Base-by-base conservation (phyloP, 2,888 invertebrate species). In the Drosophila suboccidentalis region DNA sequence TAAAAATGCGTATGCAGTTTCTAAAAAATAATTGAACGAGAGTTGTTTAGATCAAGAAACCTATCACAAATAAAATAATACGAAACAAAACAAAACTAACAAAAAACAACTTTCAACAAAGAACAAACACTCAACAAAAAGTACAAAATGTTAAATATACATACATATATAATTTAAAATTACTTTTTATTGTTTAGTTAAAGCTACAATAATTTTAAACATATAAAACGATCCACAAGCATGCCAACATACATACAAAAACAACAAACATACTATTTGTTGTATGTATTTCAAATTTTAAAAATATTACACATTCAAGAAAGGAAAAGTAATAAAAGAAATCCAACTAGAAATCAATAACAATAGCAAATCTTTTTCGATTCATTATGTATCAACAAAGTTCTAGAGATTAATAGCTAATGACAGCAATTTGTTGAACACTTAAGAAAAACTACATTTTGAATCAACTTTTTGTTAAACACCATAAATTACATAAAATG, bases 81-180 rank as follows among this genome's bases (percentile, higher is more conserved):
- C 29, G 15, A 68, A 57, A 66, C 26, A 68, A 55, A 58, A 74
- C 50, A 71, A 10, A 63, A 53, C 62, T 54, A 73, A n/a, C 55
- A 67, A 61, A 55, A 73, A 73, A 81, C 29, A 29, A 70, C 68
- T 75, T 69, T 67, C 64, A 80, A 74, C 59, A 87, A 84, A 75
- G 75, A 73, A 70, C 71, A 83, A 87, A 88, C 85, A 86, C 90
- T 80, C 83, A 89, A 86, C 87, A 87, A 87, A 72, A 90, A 89
- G 78, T 86, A 85, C 90, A 90, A 91, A 89, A 80, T 89, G 88
- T 88, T 90, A 89, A 88, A 86, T 90, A 90, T 87, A 29, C 29
- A 60, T 41, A 79, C 75, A 90, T 91, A 71, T 85, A 86, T 88
- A 79, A 80, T 88, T 89, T 80, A 90, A 78, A 82, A 67, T 72